Conservation (phyloP, 2,888 invertebrate species). For the Achlya flavicornis region DNA sequence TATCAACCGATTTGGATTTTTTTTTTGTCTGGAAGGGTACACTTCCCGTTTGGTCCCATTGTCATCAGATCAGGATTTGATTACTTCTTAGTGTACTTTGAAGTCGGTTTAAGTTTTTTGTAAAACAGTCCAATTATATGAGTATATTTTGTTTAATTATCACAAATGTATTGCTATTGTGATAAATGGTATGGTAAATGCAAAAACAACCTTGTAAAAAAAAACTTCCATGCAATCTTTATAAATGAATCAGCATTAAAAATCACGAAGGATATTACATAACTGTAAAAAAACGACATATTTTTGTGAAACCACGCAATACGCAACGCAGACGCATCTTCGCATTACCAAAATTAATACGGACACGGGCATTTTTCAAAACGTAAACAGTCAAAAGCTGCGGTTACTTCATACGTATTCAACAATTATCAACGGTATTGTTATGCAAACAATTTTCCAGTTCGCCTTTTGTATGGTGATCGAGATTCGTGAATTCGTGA, state of each 20-base stretch:
- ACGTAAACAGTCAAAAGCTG: slow-evolving; percentile 44
- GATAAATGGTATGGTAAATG: no score
- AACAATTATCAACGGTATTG: slow-evolving; percentile 54
- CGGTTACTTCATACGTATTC: slow-evolving; percentile 53
- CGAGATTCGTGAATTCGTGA: slow-evolving; percentile 49
- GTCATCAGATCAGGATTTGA: no score
- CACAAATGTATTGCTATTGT: no score
- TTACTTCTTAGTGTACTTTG: no score
- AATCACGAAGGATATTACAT: slow-evolving; percentile 4
- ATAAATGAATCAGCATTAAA: neutral
- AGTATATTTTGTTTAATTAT: no score
- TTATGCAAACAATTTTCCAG: slow-evolving; percentile 59
- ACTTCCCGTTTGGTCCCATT: no score
- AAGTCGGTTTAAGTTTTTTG: no score
- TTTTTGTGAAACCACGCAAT: slow-evolving; percentile 9
- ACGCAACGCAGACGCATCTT: slow-evolving; percentile 7
- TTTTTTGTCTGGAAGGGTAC: no score
- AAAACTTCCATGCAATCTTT: neutral
- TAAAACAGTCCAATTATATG: no score
- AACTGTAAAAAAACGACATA: neutral
- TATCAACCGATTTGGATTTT: no score
- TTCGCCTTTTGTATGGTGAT: slow-evolving; percentile 34
- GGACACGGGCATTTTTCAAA: slow-evolving; percentile 48
- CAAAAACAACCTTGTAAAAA: no score
- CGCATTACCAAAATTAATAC: slow-evolving; percentile 35